phyloP scores from a whole-genome alignment of 2,113 vertebrate genomes.

The Microtus oregoni region DNA sequence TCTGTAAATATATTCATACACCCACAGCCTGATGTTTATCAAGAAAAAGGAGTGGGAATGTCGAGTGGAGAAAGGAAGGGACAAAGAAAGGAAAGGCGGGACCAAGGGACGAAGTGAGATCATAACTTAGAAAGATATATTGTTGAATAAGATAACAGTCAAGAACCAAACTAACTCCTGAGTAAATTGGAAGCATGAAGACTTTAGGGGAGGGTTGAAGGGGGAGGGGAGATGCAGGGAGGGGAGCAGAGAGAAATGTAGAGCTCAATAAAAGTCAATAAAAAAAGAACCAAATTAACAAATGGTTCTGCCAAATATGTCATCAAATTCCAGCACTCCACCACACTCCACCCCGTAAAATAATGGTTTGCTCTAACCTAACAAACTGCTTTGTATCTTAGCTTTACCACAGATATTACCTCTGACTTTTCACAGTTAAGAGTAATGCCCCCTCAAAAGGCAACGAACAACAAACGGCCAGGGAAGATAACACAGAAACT shows the following conservation, averaged over 20 bases:
- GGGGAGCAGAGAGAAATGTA: too few relatives aligned
- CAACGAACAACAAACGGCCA: constrained; percentile 63
- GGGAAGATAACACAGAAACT: constrained; percentile 72
- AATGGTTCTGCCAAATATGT: not conserved
- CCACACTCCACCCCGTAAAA: not conserved
- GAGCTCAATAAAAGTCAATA: too few relatives aligned
- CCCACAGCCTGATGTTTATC: not conserved
- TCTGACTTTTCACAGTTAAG: constrained; percentile 50
- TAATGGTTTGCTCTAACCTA: constrained; percentile 45
- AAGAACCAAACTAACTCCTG: constrained; percentile 14
- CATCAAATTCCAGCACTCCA: not conserved
- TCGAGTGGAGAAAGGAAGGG: too few relatives aligned
- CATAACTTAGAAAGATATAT: constrained; percentile 19
- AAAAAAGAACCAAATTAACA: constrained; percentile 30
- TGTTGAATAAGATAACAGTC: constrained; percentile 1
- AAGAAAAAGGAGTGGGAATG: not conserved
- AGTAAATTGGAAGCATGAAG: too few relatives aligned
- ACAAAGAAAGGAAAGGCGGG: not conserved
- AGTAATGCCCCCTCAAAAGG: constrained; percentile 49
- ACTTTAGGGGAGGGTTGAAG: too few relatives aligned
- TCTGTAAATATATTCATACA: constrained; percentile 1
- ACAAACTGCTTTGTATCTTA: constrained; percentile 50
- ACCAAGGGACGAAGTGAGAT: not conserved
- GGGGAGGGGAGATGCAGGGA: too few relatives aligned
- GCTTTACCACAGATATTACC: constrained; percentile 64